Base-by-base conservation (phyloP, 2,888 invertebrate species). In the Dioctria rufipes region DNA sequence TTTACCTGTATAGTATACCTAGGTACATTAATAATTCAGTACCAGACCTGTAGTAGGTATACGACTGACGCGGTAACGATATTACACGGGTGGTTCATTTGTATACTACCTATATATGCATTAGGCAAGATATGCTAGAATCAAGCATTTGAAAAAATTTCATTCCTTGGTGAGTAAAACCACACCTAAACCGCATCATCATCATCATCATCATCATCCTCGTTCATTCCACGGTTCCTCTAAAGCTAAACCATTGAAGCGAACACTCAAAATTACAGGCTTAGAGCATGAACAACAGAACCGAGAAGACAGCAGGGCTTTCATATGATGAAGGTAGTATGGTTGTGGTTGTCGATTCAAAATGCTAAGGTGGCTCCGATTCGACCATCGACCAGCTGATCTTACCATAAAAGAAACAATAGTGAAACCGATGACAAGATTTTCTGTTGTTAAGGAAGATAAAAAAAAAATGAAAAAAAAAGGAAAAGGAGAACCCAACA, bases 151-250 rank as follows among this genome's bases (percentile, higher is more conserved):
- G 61, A 6, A 71, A 49, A 43, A 13, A 71, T 25, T 25, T 25
- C 25, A 25, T 25, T 25, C 2, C 25, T 25, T 25, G 25, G 25
- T 25, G 25, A 25, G 25, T 25, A 25, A 25, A 25, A 77, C 77
- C 77, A 63, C 77, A 77, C 77, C 77, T 77, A 77, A 77, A 77
- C 77, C 77, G 77, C 77, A 75, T 75, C 43, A 77, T 77, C 77
- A 77, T 77, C 77, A 77, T 77, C 77, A 77, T 77, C 77, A 49
- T 77, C 42, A 73, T 73, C 25, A 25, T 25, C 25, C 25, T 25
- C 25, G 25, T 25, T 25, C 73, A 49, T 60, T 63, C 63, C 77
- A 77, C n/a, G 49, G 77, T 63, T 77, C 77, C 77, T 77, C 77
- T 63, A 46, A 25, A 25, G 25, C 25, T 25, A 25, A 25, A 61